A percentile compares a stretch with the other conserved stretches of the same genome.
Evolutionary conservation across 1,140 invertebrate species (phyloP).

Genomic region (Zaprionus kolodkinae): DNA sequence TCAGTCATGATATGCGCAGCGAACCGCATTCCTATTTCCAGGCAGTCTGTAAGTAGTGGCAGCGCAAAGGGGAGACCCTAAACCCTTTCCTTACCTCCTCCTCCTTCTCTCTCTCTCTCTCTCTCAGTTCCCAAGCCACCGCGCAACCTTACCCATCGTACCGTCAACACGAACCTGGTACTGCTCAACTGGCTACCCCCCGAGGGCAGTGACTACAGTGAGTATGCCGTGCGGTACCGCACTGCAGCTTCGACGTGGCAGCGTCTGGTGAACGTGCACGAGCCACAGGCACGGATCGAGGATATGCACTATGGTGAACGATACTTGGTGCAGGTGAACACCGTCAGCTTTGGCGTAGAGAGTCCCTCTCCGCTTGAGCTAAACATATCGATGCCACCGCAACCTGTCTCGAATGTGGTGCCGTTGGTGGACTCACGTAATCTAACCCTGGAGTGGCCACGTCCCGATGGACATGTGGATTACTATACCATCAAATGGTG

Average conservation of each 20-base stretch:
- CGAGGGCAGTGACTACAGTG: slow-evolving; percentile 89
- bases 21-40: slow-evolving; percentile 95
- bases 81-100: no score
- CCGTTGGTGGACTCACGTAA: slow-evolving; percentile 94
- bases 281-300: slow-evolving; percentile 90
- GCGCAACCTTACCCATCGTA: slow-evolving; percentile 91
- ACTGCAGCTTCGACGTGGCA: slow-evolving; percentile 90
- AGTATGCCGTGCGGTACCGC: slow-evolving; percentile 92
- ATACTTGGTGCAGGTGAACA: slow-evolving; percentile 94
- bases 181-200: slow-evolving; percentile 92
- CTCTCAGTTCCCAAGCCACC: slow-evolving; percentile 92
- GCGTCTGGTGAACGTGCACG: slow-evolving; percentile 87
- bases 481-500: slow-evolving; percentile 92
- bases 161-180: slow-evolving; percentile 91
- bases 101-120: neutral
- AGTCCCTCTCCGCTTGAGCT: slow-evolving; percentile 90
- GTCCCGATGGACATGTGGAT: slow-evolving; percentile 93
- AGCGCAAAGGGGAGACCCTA: no score
- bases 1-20: slow-evolving; percentile 92
- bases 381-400: slow-evolving; percentile 93
- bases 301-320: slow-evolving; percentile 95
- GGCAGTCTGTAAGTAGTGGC: slow-evolving; percentile 92
- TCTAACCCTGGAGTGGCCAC: slow-evolving; percentile 94
- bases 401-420: slow-evolving; percentile 91
- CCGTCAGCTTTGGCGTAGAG: slow-evolving; percentile 92